A percentile compares a stretch with the other conserved stretches of the same genome.
Evolutionary conservation across 2,113 vertebrate species (phyloP).

Genomic region (Sander lucioperca): DNA sequence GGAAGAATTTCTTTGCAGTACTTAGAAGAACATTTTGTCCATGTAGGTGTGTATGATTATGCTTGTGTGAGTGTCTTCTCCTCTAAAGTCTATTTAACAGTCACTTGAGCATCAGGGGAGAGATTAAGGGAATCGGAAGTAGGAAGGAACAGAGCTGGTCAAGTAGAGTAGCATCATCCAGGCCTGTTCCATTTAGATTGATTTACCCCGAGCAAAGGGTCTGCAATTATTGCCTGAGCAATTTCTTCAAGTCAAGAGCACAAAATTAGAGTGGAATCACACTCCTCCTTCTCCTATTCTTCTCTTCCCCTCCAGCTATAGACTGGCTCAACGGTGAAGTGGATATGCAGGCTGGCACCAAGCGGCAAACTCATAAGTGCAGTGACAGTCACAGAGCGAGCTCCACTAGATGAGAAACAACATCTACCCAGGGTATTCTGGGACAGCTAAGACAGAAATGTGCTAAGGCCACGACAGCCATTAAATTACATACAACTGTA

Average conservation of each 20-base stretch:
- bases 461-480: conserved; percentile 28
- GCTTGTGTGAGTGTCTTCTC: neutral
- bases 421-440: conserved; percentile 33
- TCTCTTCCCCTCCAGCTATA: conserved; percentile 32
- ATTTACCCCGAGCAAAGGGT: conserved; percentile 70
- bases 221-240: conserved; percentile 71
- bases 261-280: conserved; percentile 61
- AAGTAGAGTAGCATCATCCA: conserved; percentile 64
- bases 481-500: conserved; percentile 40
- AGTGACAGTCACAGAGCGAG: conserved; percentile 17
- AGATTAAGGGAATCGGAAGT: conserved; percentile 55
- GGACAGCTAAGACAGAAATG: conserved; percentile 26
- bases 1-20: neutral
- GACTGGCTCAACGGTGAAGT: conserved; percentile 26
- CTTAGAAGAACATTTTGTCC: conserved; percentile 1
- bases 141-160: conserved; percentile 49
- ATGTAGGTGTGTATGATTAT: neutral
- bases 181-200: conserved; percentile 69
- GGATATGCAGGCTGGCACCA: conserved; percentile 41
- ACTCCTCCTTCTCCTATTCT: conserved; percentile 37
- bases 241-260: conserved; percentile 77
- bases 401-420: conserved; percentile 28
- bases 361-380: conserved; percentile 31
- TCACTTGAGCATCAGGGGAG: conserved; percentile 51
- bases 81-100: conserved; percentile 46